Conservation (phyloP, 1,140 invertebrate species). For the Heliothis subflexa region DNA sequence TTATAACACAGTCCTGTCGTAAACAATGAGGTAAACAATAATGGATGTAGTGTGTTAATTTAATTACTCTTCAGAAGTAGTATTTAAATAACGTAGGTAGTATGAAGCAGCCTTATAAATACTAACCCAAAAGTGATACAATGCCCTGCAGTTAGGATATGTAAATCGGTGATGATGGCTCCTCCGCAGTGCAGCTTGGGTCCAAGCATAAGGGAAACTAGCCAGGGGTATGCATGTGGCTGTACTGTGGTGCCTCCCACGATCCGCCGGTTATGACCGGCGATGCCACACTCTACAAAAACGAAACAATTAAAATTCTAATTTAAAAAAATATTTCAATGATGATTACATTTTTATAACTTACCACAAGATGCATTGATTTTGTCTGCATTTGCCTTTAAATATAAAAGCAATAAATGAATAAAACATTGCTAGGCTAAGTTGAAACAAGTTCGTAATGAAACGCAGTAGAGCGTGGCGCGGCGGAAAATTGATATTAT, state of each 20-base stretch:
- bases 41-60: too few relatives aligned
- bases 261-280: slow-evolving; percentile 86
- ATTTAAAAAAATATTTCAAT: too few relatives aligned
- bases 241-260: slow-evolving; percentile 88
- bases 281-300: slow-evolving; percentile 83
- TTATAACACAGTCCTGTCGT: too few relatives aligned
- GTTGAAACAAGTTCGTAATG: not conserved
- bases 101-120: not conserved
- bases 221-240: slow-evolving; percentile 89
- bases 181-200: slow-evolving; percentile 88
- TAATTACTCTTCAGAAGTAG: too few relatives aligned
- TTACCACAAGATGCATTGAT: slow-evolving; percentile 66
- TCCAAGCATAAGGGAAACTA: slow-evolving; percentile 87
- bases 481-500: not conserved
- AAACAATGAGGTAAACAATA: too few relatives aligned
- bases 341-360: not conserved
- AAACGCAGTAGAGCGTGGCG: not conserved
- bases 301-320: not conserved
- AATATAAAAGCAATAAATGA: slow-evolving; percentile 5
- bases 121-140: slow-evolving; percentile 86
- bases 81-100: not conserved
- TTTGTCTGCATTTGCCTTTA: slow-evolving; percentile 50
- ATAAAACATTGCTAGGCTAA: not conserved
- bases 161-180: slow-evolving; percentile 88
- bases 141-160: slow-evolving; percentile 88